Conservation (phyloP, 1,140 invertebrate genomes). For the Orchestia grillus region DNA sequence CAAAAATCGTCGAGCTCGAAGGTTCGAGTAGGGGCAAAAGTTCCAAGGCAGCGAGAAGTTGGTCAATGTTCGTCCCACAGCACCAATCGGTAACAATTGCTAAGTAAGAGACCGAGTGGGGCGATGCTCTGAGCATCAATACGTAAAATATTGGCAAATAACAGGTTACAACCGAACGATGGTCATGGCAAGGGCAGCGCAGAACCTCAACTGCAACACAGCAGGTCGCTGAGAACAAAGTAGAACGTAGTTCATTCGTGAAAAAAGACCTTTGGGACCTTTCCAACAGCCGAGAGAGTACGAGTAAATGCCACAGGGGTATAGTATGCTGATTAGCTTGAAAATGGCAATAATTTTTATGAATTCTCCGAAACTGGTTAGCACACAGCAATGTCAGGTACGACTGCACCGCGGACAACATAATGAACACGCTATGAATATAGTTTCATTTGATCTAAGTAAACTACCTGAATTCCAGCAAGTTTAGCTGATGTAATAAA, state of each 20-base stretch:
- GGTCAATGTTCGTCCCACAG: conserved; percentile 25
- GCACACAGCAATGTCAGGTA: too few species aligned
- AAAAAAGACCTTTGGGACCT: not conserved
- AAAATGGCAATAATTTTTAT: not conserved
- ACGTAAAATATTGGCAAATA: not conserved
- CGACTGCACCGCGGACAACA: too few species aligned
- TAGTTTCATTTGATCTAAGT: too few species aligned
- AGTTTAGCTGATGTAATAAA: too few species aligned
- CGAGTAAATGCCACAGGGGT: not conserved
- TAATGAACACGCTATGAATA: too few species aligned
- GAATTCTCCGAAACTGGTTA: not conserved
- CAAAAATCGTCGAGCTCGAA: not conserved
- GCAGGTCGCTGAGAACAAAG: not conserved
- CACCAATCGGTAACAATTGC: not conserved
- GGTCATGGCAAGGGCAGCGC: not conserved
- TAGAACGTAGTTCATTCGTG: not conserved
- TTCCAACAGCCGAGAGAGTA: not conserved
- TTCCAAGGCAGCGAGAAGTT: conserved; percentile 7
- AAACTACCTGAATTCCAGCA: too few species aligned
- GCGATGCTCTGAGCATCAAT: not conserved
- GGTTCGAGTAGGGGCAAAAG: not conserved
- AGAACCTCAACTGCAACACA: not conserved
- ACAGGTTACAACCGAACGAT: not conserved
- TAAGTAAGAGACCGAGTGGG: conserved; percentile 2
- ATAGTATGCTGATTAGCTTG: not conserved